A percentile compares a stretch with the other conserved stretches of the same genome.
These are phyloP conservation scores for Catharus minimus DNA, from an alignment of 2,113 vertebrate genomes.

Conservation along the genomic window DNA sequence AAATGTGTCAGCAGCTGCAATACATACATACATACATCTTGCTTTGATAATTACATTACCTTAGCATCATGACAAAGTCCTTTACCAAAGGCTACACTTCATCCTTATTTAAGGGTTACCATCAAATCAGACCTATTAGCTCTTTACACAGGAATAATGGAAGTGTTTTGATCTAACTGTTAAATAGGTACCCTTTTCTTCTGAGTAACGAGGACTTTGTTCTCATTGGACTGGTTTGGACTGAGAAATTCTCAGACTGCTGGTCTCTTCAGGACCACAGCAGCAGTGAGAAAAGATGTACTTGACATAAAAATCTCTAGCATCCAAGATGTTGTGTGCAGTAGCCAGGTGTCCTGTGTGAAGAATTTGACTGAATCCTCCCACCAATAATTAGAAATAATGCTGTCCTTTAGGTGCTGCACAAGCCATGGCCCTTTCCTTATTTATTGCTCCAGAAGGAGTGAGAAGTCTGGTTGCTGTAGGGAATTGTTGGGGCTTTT, in stretches of 20 bases:
- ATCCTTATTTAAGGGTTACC: not conserved
- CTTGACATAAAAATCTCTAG: not conserved
- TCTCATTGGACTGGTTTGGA: not conserved
- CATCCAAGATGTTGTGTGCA: not conserved
- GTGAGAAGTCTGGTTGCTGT: not conserved
- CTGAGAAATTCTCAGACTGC: not conserved
- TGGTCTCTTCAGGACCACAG: accelerated
- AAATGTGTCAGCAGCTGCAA: not conserved
- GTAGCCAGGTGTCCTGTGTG: not conserved
- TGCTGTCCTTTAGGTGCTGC: not conserved
- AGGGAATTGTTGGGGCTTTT: not conserved
- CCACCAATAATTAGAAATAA: not conserved
- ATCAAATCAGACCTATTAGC: not conserved
- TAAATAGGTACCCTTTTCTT: not conserved
- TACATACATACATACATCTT: not conserved
- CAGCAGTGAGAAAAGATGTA: not conserved
- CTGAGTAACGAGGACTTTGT: not conserved
- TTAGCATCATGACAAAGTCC: not conserved
- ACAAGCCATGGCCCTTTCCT: not conserved
- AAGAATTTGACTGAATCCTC: not conserved
- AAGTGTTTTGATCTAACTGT: not conserved
- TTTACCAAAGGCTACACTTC: not conserved
- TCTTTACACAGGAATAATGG: not conserved
- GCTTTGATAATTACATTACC: not conserved
- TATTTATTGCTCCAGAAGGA: not conserved